These are phyloP conservation scores for Phataginus tricuspis DNA, from an alignment of 2,797 vertebrate genomes.

Conservation along the genomic window DNA sequence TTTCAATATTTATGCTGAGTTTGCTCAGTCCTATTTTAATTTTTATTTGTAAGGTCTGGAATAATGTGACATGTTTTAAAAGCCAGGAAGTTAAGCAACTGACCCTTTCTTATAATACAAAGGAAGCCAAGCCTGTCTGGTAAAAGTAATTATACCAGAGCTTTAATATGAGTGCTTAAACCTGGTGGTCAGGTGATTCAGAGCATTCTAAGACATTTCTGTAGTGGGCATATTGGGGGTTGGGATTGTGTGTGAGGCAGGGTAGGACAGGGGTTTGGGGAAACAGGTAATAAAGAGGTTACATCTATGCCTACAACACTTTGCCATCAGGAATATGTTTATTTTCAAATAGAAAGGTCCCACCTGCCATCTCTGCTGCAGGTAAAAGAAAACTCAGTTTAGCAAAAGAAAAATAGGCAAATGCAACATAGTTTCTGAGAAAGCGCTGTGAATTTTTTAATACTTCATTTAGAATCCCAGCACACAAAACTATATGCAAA, in stretches of 20 bases:
- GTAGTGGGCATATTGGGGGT: background rate
- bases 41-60: background rate
- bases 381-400: background rate
- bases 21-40: background rate
- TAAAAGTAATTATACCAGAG: background rate
- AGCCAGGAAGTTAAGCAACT: background rate
- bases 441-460: background rate
- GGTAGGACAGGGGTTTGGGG: background rate
- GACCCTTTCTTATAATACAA: background rate
- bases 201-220: background rate
- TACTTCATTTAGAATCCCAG: background rate
- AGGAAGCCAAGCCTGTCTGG: background rate
- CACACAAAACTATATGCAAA: background rate
- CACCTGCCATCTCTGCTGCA: background rate
- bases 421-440: background rate
- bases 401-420: background rate
- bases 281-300: background rate
- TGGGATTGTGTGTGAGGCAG: background rate
- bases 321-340: background rate
- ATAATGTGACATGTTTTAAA: conserved; percentile 34
- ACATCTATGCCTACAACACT: background rate
- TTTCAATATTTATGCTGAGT: background rate
- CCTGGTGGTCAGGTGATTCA: background rate
- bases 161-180: background rate
- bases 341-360: background rate